A percentile compares a stretch with the other conserved stretches of the same genome.
Evolutionary conservation across 2,113 vertebrate species (phyloP).

Genomic region (Oryctolagus cuniculus): DNA sequence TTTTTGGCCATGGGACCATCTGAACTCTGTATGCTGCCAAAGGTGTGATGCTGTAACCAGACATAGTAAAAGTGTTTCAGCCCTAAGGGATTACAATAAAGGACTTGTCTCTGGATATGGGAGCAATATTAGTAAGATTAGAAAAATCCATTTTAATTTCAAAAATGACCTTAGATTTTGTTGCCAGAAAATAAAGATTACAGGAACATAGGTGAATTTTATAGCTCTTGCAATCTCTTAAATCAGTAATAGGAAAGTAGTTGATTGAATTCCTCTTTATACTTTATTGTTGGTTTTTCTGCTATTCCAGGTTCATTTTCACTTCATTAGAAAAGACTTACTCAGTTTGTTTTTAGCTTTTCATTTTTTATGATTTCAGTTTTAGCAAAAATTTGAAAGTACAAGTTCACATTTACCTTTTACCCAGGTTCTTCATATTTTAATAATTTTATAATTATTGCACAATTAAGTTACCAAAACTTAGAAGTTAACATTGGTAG

Average conservation of each 20-base stretch:
- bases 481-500: neutral
- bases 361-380: neutral
- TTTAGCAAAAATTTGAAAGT: neutral
- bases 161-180: neutral
- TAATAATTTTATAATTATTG: neutral
- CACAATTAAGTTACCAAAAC: neutral
- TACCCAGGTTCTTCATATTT: neutral
- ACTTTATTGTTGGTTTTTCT: neutral
- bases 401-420: neutral
- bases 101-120: neutral
- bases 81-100: neutral
- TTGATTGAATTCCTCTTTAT: neutral
- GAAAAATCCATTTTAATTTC: neutral
- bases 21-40: neutral
- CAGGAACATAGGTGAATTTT: neutral
- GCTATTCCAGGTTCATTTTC: neutral
- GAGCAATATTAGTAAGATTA: neutral
- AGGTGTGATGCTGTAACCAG: neutral
- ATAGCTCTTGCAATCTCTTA: neutral
- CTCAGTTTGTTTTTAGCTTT: neutral
- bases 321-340: neutral
- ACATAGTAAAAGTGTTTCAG: neutral
- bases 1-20: neutral
- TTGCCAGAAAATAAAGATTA: neutral
- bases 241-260: neutral